phyloP scores from a whole-genome alignment of 2,797 vertebrate genomes.

The Rhabdomys pumilio region DNA sequence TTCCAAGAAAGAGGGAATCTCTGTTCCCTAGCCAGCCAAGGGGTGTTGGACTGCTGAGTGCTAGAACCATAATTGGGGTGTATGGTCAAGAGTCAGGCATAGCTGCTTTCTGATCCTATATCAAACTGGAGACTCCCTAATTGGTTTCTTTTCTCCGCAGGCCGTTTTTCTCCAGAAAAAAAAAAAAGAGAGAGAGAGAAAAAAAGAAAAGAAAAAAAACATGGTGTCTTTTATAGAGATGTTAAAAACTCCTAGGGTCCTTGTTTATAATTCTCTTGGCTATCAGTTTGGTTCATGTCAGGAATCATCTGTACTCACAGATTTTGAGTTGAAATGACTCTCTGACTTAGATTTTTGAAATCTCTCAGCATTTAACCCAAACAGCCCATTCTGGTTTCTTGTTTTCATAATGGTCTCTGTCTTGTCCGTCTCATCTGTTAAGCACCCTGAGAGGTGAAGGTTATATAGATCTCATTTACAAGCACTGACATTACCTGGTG shows the following conservation, averaged over 20 bases:
- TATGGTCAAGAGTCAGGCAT: background rate
- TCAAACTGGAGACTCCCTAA: conserved; percentile 34
- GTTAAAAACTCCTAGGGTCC: conserved; percentile 59
- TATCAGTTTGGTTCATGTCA: conserved; percentile 54
- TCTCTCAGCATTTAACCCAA: conserved; percentile 20
- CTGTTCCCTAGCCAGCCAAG: background rate
- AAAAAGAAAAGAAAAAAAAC: background rate
- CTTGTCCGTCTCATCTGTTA: background rate
- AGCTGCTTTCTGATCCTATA: conserved; percentile 39
- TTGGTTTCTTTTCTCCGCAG: conserved; percentile 58
- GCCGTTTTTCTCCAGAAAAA: conserved; percentile 10
- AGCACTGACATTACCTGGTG: background rate
- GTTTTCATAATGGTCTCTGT: background rate
- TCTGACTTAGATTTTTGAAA: conserved; percentile 21
- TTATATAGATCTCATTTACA: background rate
- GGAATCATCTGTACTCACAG: conserved; percentile 40
- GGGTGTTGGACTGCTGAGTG: background rate
- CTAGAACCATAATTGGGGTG: background rate
- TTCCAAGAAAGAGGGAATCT: conserved; percentile 47
- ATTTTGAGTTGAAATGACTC: conserved; percentile 4
- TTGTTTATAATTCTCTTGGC: conserved; percentile 72
- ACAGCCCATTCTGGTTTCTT: background rate
- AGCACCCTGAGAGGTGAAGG: background rate
- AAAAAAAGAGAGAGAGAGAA: background rate
- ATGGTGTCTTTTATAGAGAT: conserved; percentile 49